Evolutionary conservation across 2,797 vertebrate species (phyloP), one percentile per base, ranked within the genome.

Genomic region (Halcyon leucocephala): DNA sequence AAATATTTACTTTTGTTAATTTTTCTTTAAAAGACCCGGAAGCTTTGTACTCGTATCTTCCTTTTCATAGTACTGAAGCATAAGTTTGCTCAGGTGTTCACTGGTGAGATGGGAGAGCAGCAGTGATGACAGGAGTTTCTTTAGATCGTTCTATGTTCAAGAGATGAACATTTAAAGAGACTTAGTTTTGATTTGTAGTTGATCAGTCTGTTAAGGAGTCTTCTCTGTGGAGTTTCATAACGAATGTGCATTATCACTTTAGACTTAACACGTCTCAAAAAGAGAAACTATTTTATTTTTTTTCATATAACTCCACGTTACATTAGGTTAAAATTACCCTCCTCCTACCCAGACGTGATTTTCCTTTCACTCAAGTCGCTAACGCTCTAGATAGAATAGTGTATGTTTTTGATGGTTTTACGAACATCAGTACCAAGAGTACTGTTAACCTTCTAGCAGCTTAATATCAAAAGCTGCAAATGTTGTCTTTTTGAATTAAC

Each of bases 301-400:
- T 12, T 39, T 41, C 58, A 66, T n/a, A 18, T 2, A 33, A 0
- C 16, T 12, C 57, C 15, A 0, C 5, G 24, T 76, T 89, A 22
- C 8, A 4, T 76, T 10, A 78, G 39, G n/a, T 62, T 72, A 70
- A 39, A 55, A 79, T 29, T 65, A 64, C 6, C 31, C 22, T 79
- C 2, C 25, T 84, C 1, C 0, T 84, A 0, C 15, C 74, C 0
- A 0, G 18, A n/a, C 6, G 4, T 76, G 77, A 13, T 66, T 66
- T 57, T 55, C 16, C n/a, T 67, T 33, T 60, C 9, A 2, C 25
- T 41, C 9, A 14, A 44, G 54, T 21, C 60, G 71, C 71, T 64
- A 22, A 33, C 41, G 5, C 54, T 82, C 18, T 20, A 39, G 42
- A 3, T 22, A 22, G 46, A 48, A 22, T 22, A 22, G 46, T 24